These are phyloP conservation scores for Alosa alosa DNA, from an alignment of 2,113 vertebrate species.

Conservation along the genomic window DNA sequence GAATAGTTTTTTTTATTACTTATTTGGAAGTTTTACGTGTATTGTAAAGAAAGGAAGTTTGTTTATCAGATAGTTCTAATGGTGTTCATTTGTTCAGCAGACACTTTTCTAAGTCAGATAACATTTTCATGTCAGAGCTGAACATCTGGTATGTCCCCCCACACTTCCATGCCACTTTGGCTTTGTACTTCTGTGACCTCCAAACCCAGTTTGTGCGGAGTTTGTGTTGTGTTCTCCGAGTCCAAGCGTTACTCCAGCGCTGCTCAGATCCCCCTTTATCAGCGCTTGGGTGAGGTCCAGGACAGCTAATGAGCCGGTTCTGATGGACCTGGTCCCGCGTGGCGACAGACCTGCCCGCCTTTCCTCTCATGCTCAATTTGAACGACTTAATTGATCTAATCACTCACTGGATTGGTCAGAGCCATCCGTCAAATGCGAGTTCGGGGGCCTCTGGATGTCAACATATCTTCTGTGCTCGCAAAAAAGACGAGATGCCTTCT, in stretches of 20 bases:
- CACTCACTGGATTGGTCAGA: slow-evolving; percentile 70
- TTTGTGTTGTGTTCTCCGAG: neutral
- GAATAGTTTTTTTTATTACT: neutral
- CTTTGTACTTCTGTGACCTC: neutral
- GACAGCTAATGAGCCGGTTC: slow-evolving; percentile 67
- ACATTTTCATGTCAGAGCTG: neutral
- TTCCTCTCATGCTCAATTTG: slow-evolving; percentile 55
- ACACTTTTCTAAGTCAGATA: neutral
- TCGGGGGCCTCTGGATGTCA: slow-evolving; percentile 58
- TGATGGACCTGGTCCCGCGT: slow-evolving; percentile 64
- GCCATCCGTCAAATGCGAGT: slow-evolving; percentile 64
- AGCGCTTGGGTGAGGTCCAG: slow-evolving; percentile 64
- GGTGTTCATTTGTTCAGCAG: neutral
- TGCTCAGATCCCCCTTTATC: slow-evolving; percentile 34
- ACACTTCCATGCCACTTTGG: neutral
- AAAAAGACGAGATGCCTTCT: slow-evolving; percentile 33
- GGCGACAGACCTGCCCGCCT: slow-evolving; percentile 56
- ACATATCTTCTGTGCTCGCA: slow-evolving; percentile 57
- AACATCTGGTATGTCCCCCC: neutral
- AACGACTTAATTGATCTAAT: slow-evolving; percentile 73
- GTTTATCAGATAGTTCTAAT: neutral
- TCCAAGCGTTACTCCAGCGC: slow-evolving; percentile 19
- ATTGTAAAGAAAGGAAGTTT: neutral
- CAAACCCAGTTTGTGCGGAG: neutral
- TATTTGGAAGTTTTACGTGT: neutral